Conservation (phyloP, 2,888 invertebrate species). For the Pseudoips prasinana region DNA sequence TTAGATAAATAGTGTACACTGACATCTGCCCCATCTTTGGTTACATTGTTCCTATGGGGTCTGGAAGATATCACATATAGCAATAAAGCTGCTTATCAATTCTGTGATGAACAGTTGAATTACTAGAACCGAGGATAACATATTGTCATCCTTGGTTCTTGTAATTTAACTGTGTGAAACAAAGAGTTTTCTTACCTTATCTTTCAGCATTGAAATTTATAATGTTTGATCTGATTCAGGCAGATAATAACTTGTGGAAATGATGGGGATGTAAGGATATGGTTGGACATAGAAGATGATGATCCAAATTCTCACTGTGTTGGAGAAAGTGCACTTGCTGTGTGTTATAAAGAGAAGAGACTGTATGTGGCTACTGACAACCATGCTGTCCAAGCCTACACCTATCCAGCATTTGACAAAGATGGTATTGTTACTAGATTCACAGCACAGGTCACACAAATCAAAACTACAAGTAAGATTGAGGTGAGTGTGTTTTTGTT, state of each 20-base stretch:
- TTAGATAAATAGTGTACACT: too few species aligned
- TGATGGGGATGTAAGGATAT: constrained; percentile 95
- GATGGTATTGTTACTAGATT: constrained; percentile 94
- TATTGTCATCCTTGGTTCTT: too few species aligned
- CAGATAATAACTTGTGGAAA: constrained; percentile 92
- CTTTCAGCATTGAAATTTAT: too few species aligned
- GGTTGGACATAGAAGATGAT: constrained; percentile 93
- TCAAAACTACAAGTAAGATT: constrained; percentile 84
- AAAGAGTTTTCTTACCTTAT: too few species aligned
- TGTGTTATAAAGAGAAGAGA: constrained; percentile 86
- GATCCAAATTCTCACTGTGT: constrained; percentile 92
- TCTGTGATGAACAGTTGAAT: too few species aligned
- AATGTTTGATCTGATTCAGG: constrained; percentile 35
- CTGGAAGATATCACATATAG: too few species aligned
- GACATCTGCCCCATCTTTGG: too few species aligned
- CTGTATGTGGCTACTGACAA: constrained; percentile 93
- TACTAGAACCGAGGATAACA: too few species aligned
- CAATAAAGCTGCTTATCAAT: too few species aligned
- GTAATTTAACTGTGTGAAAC: too few species aligned
- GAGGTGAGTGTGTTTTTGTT: constrained; percentile 59
- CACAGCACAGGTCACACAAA: constrained; percentile 92
- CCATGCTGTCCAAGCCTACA: constrained; percentile 92
- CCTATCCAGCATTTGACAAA: constrained; percentile 89
- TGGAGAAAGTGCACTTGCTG: constrained; percentile 90
- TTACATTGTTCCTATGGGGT: too few species aligned